Base-by-base conservation (phyloP, 35 echinoderm and acorn worm species). In the Diadema setosum region DNA sequence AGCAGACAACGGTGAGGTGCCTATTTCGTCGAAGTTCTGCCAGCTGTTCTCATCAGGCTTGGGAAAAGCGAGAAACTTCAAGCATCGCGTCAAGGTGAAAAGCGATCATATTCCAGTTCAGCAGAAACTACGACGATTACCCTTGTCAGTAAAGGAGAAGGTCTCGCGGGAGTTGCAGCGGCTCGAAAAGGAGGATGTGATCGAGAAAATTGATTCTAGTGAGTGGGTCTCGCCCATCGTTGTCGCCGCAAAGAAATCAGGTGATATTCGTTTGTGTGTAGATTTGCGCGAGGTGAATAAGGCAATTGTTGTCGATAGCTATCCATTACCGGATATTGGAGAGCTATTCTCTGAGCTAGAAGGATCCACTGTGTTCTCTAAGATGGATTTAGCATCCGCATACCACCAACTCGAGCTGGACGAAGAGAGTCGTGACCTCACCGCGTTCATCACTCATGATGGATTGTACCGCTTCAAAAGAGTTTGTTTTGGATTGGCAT, bases 221-320 rank as follows among this genome's bases (percentile, higher is more conserved):
- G 92, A 94, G 69, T 94, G 92, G 92, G 67, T 94, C 35, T 94
- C n/a, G 20, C 87, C 92, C 11, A 90, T 90, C 33, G 81, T 93
- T 58, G 86, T 93, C 6, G 45, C 56, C 31, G 82, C 82, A 39
- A 57, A 56, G 58, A 69, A 35, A n/a, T n/a, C n/a, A n/a, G 89
- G 88, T 18, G 87, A 81, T 48, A 60, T 89, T 37, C 46, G 89
- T 17, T 76, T 92, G 32, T 95, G 89, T 29, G 85, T 88, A 34
- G 94, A 96, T 48, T 81, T 96, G 8, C 40, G 85, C 11, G 44
- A 92, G 70, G 82, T 96, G 15, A 91, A 96, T 60, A 84, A 91
- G 40, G 65, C 25, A 0, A 64, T 96, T 45, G 69, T 91, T 6
- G 41, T 84, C 15, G 89, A 92, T 67, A 91, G 82, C 52, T 86